Evolutionary conservation across 2,797 vertebrate genomes (phyloP).

Genomic region (Epinephelus awoara): DNA sequence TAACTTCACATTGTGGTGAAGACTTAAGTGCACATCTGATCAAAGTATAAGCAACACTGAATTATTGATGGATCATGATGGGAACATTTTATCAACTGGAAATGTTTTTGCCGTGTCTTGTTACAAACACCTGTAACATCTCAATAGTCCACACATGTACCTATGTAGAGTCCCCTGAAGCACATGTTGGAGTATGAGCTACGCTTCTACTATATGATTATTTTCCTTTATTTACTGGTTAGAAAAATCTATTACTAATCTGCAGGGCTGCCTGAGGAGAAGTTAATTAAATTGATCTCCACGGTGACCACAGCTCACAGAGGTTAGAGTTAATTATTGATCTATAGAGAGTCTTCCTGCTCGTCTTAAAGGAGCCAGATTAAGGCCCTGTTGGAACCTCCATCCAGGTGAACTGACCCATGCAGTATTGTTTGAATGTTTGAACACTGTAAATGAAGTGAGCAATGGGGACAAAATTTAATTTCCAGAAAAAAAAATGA

Average conservation of each 20-base stretch:
- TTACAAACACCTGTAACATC: neutral
- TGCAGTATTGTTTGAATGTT: conserved; percentile 12
- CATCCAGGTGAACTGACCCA: conserved; percentile 27
- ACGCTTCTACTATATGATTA: neutral
- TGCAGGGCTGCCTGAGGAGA: conserved; percentile 17
- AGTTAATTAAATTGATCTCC: conserved; percentile 47
- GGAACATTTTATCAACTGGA: neutral
- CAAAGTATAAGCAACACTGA: neutral
- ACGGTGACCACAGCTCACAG: conserved; percentile 31
- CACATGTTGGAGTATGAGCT: neutral
- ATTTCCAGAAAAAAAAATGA: conserved; percentile 42
- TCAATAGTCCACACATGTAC: neutral
- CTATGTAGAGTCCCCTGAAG: neutral
- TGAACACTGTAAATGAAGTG: conserved; percentile 28
- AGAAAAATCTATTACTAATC: conserved; percentile 32
- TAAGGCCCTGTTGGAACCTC: neutral
- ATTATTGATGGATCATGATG: conserved; percentile 39
- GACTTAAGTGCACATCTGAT: neutral
- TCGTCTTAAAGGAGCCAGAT: conserved; percentile 17
- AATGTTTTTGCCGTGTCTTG: neutral
- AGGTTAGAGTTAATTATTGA: conserved; percentile 60
- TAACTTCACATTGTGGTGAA: conserved; percentile 11
- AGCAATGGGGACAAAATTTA: conserved; percentile 17
- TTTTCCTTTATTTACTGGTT: conserved; percentile 6
- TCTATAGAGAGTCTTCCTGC: conserved; percentile 34